These are phyloP conservation scores for Mesorhabditis spiculigera DNA, from an alignment of 2,888 invertebrate genomes.

Conservation along the genomic window DNA sequence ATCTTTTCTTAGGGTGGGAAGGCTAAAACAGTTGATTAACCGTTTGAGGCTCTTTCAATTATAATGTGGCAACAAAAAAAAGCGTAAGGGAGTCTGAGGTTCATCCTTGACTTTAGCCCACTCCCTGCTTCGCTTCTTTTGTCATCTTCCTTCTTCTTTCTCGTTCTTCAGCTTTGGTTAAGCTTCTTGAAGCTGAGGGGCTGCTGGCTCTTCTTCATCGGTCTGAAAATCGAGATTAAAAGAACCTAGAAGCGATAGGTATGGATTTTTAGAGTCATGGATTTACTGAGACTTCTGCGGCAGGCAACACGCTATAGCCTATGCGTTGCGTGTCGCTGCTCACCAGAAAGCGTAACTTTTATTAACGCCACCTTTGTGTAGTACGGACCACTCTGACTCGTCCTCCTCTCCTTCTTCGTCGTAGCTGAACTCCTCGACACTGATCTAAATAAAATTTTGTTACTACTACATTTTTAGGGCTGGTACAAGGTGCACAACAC, in stretches of 20 bases:
- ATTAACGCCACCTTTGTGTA: no score
- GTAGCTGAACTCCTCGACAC: neutral
- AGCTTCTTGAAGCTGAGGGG: neutral
- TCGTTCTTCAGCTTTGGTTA: neutral
- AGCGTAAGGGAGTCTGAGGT: neutral
- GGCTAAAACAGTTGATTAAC: neutral
- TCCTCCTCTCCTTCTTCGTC: neutral
- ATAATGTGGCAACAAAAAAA: neutral
- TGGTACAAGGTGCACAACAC: no score
- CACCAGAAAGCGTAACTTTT: no score
- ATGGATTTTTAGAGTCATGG: no score
- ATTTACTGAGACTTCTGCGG: no score
- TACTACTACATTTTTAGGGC: no score
- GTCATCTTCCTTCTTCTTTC: neutral
- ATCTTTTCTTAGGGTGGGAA: neutral
- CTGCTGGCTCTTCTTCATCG: neutral
- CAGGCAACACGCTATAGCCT: rapidly evolving
- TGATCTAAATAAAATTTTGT: neutral
- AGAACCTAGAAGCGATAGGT: no score
- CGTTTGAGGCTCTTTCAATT: neutral
- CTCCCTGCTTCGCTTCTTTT: neutral
- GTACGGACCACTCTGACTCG: neutral
- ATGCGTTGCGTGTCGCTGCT: no score
- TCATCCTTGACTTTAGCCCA: neutral
- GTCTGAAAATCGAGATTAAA: neutral